Evolutionary conservation across 1,140 invertebrate genomes (phyloP), one percentile per base, ranked within the genome.

Genomic region (Bilobella aurantiaca): DNA sequence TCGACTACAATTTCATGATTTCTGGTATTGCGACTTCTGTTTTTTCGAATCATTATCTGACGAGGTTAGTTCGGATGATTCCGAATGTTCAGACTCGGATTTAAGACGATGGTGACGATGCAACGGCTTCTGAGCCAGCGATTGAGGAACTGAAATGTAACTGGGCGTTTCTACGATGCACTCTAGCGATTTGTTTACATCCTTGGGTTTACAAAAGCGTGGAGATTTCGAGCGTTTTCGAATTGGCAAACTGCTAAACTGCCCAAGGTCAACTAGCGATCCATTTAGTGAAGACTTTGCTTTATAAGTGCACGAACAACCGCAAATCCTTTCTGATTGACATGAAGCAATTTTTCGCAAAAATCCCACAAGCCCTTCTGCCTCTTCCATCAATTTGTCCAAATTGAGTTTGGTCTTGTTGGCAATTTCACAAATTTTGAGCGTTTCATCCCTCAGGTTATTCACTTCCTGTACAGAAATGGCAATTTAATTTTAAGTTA

Each of bases 21-120:
- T n/a, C n/a, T n/a, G n/a, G n/a, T n/a, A n/a, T n/a, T n/a, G n/a
- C n/a, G n/a, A n/a, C n/a, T n/a, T n/a, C n/a, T n/a, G n/a, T n/a
- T n/a, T n/a, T n/a, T n/a, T n/a, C n/a, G n/a, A n/a, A n/a, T 53
- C 49, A 53, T 53, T 53, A 3, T 53, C 49, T 23, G 49, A 53
- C 3, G 49, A 53, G 3, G 49, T 53, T 12, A 53, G 49, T 5
- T 53, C 49, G 23, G 49, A 53, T 16, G 49, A 53, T 23, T 53
- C 49, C 3, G 12, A 5, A 18, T 53, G 12, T 8, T 23, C 23
- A 5, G 49, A 53, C 49, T 12, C 49, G 14, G 49, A 12, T 53
- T 23, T 53, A 18, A 18, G 5, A 5, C 3, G 49, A 5, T 16
- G 49, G 3, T 23, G 49, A 12, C 37, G n/a, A 42, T 42, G 37